These are phyloP conservation scores for Fistularia tabacaria DNA, from an alignment of 2,797 vertebrate species.

Conservation along the genomic window DNA sequence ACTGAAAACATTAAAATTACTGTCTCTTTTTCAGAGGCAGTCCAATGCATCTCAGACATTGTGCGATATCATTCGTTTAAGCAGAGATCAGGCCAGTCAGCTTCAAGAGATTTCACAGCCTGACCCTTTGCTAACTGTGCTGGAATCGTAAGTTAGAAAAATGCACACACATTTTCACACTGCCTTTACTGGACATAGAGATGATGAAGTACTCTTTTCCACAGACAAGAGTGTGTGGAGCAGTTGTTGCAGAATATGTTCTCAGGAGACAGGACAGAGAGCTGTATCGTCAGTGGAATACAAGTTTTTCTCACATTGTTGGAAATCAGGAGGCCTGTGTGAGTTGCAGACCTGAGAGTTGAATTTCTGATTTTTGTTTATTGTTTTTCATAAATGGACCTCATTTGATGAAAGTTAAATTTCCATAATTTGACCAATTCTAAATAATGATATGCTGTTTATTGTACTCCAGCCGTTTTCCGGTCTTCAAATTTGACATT, in stretches of 20 bases:
- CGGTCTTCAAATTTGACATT: not conserved
- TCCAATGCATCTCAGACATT: conserved; percentile 96
- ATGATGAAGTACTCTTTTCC: conserved; percentile 10
- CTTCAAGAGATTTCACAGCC: conserved; percentile 87
- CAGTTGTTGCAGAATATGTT: conserved; percentile 95
- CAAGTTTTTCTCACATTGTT: conserved; percentile 92
- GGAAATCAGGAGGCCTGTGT: conserved; percentile 91
- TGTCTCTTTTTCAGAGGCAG: conserved; percentile 72
- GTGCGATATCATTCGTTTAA: conserved; percentile 93
- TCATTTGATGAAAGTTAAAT: not conserved
- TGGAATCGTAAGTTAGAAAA: conserved; percentile 89
- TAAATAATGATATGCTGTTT: not conserved
- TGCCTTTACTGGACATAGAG: conserved; percentile 1
- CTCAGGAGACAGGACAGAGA: conserved; percentile 83
- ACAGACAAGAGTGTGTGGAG: conserved; percentile 90
- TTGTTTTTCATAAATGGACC: not conserved
- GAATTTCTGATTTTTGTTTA: not conserved
- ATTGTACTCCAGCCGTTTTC: not conserved
- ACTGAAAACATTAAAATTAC: too few species aligned
- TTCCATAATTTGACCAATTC: not conserved
- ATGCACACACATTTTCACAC: not conserved
- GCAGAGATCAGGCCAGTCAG: conserved; percentile 92
- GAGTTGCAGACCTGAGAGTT: conserved; percentile 50
- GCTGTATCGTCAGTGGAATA: conserved; percentile 89
- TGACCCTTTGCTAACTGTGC: conserved; percentile 86